Conservation (phyloP, 1,140 invertebrate species). For the Hyphantria cunea region DNA sequence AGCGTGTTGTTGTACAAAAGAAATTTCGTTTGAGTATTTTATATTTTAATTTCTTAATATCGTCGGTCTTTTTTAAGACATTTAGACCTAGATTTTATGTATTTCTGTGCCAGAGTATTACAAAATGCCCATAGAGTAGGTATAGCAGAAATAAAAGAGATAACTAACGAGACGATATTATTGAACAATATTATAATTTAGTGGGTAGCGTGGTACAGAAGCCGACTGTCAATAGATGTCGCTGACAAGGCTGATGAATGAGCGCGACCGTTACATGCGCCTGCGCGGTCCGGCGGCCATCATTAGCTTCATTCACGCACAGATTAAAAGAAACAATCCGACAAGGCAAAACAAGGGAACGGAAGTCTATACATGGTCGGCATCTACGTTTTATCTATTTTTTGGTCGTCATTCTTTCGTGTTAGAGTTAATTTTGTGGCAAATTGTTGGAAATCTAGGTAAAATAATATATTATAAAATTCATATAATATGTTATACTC, state of each 20-base stretch:
- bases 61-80: too few species aligned
- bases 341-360: constrained; percentile 53
- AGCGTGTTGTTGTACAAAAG: constrained; percentile 35
- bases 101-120: too few species aligned
- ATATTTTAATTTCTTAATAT: constrained; percentile 2
- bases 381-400: constrained; percentile 52
- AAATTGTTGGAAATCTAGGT: too few species aligned
- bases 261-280: constrained; percentile 68
- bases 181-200: constrained; percentile 32
- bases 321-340: constrained; percentile 75
- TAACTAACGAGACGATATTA: background rate
- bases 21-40: constrained; percentile 27
- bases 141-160: too few species aligned
- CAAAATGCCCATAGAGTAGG: too few species aligned
- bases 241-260: constrained; percentile 78
- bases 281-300: constrained; percentile 36
- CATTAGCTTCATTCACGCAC: constrained; percentile 52
- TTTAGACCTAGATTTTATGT: too few species aligned
- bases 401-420: constrained; percentile 10
- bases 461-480: too few species aligned
- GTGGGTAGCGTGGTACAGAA: constrained; percentile 61
- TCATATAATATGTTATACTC: too few species aligned
- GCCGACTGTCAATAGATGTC: constrained; percentile 77
- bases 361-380: constrained; percentile 65
- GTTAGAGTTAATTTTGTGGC: background rate